Evolutionary conservation across 2,113 vertebrate genomes (phyloP), one percentile per base, ranked within the genome.

Genomic region (Camelus bactrianus): DNA sequence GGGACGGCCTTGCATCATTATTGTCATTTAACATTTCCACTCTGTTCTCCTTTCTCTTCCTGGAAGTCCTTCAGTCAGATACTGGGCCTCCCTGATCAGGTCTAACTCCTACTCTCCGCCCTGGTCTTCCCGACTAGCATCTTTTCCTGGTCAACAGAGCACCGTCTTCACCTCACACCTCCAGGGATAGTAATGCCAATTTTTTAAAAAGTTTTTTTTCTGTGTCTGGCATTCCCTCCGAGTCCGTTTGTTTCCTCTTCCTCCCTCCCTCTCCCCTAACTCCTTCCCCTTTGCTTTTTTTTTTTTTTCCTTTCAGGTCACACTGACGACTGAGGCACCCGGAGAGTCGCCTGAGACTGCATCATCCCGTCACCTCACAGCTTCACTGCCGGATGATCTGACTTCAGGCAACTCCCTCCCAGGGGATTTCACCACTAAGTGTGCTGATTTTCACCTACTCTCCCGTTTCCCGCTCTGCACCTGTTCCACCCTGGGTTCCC

Each of bases 21-120:
- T 20, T 4, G 17, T 1, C 13, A 62, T 5, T 8, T 24, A 70
- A 15, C 24, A 8, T 7, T 42, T 46, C 65, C 48, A 35, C n/a
- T 52, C 46, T 28, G 54, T 5, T 13, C n/a, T 75, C 62, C 38
- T 28, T 69, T 20, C 52, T 35, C 46, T 10, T 60, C 48, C 38
- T 52, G 24, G 22, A 88, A 38, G 28, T 52, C 35, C 26, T 32
- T 14, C 7, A 16, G 14, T 81, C n/a, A n/a, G 32, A 67, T 28
- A 4, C 28, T 26, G 14, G 32, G 12, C 24, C 38, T 88, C 52
- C 35, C 11, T 64, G 50, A 56, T 10, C 35, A 65, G 56, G 35
- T 30, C 42, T n/a, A 13, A 28, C 3, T 52, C 5, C 48, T 17
- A 0, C 15, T 54, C 35, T n/a, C n/a, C 19, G 6, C 6, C 2